Evolutionary conservation across 1,140 invertebrate genomes (phyloP).

Genomic region (Cydia fagiglandana): DNA sequence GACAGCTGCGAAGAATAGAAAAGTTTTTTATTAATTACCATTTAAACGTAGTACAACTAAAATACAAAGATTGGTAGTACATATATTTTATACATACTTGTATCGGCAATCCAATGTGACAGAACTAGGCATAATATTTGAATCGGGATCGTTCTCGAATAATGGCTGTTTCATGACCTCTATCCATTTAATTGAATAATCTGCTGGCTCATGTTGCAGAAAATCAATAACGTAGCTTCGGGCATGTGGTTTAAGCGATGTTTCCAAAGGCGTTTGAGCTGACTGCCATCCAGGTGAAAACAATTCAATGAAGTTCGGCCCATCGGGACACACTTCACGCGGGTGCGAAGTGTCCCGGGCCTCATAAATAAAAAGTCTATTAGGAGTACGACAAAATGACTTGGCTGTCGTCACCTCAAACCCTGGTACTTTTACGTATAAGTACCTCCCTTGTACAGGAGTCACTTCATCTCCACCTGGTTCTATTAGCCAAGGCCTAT

Average conservation of each 20-base stretch:
- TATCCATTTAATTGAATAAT: slow-evolving; percentile 88
- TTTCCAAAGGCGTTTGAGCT: slow-evolving; percentile 72
- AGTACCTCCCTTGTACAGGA: slow-evolving; percentile 83
- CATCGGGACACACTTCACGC: slow-evolving; percentile 84
- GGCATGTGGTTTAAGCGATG: slow-evolving; percentile 80
- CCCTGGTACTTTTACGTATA: slow-evolving; percentile 85
- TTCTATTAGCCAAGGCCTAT: slow-evolving; percentile 89
- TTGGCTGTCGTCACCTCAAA: slow-evolving; percentile 80
- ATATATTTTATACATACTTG: slow-evolving; percentile 78
- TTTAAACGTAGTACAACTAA: slow-evolving; percentile 21
- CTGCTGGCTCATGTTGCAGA: slow-evolving; percentile 84
- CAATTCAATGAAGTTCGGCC: slow-evolving; percentile 81
- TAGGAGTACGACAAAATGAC: slow-evolving; percentile 83
- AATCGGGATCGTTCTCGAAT: slow-evolving; percentile 76
- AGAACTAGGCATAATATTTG: slow-evolving; percentile 81
- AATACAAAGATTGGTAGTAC: slow-evolving; percentile 18
- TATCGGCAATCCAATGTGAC: slow-evolving; percentile 84
- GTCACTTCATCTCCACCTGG: slow-evolving; percentile 79
- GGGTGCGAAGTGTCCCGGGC: slow-evolving; percentile 81
- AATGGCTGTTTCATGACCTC: slow-evolving; percentile 86
- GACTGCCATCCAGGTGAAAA: slow-evolving; percentile 88
- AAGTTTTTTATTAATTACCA: slow-evolving; percentile 27
- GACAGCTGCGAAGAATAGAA: slow-evolving; percentile 81
- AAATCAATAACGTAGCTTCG: slow-evolving; percentile 86
- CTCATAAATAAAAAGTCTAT: slow-evolving; percentile 86